phyloP scores from a whole-genome alignment of 2,888 invertebrate genomes.

The Melinaea menophilus region DNA sequence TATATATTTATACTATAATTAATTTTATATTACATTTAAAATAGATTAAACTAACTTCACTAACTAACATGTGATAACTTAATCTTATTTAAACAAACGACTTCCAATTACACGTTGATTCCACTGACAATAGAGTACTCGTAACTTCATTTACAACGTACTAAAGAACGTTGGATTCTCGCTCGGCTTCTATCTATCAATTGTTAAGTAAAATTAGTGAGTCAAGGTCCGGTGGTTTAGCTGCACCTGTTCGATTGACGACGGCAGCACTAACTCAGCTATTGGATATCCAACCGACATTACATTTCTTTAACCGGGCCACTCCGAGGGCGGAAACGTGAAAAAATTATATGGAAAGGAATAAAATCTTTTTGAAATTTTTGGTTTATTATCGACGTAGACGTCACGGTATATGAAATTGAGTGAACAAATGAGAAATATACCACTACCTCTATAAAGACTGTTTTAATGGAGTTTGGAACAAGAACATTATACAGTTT shows the following conservation, averaged over 20 bases:
- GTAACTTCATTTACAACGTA: neutral
- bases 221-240: slow-evolving; percentile 25
- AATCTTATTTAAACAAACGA: neutral
- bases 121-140: neutral
- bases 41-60: neutral
- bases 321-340: slow-evolving; percentile 24
- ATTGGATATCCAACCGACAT: slow-evolving; percentile 31
- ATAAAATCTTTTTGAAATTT: neutral
- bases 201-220: slow-evolving; percentile 30
- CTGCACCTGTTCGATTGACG: slow-evolving; percentile 31
- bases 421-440: neutral
- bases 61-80: neutral
- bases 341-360: neutral
- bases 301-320: slow-evolving; percentile 31
- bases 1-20: neutral
- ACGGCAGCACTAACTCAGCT: slow-evolving; percentile 33
- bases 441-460: too few relatives aligned
- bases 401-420: neutral
- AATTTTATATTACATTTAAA: neutral
- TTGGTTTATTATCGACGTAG: neutral
- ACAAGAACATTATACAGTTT: too few relatives aligned
- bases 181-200: slow-evolving; percentile 5
- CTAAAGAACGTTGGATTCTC: neutral
- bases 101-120: neutral
- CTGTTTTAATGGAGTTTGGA: too few relatives aligned